Percentiles rank a stretch among this genome's conserved stretches.
Conservation (phyloP, 2,797 vertebrate genomes). For the Thunnus albacares region DNA sequence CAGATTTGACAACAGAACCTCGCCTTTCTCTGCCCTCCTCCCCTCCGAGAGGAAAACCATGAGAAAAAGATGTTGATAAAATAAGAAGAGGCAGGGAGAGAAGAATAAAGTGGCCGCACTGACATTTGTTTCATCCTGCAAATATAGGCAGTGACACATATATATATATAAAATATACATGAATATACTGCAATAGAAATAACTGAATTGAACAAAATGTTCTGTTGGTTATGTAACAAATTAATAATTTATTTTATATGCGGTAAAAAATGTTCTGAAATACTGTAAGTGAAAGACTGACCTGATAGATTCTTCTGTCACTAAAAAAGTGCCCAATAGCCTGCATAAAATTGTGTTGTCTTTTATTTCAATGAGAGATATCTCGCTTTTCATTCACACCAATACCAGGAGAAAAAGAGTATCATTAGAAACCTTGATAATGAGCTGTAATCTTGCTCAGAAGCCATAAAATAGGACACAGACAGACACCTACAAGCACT, state of each 20-base stretch:
- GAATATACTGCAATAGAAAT: constrained; percentile 15
- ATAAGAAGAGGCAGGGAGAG: constrained; percentile 52
- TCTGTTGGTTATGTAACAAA: constrained; percentile 77
- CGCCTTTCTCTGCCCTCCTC: constrained; percentile 78
- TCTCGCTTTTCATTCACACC: background rate
- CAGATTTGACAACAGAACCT: constrained; percentile 84
- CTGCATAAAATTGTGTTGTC: background rate
- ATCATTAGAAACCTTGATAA: background rate
- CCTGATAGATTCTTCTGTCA: background rate
- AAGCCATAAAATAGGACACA: constrained; percentile 24
- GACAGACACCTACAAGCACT: constrained; percentile 25
- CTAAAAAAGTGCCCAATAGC: constrained; percentile 19
- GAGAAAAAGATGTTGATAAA: constrained; percentile 70
- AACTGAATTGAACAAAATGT: constrained; percentile 67
- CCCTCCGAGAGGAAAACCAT: constrained; percentile 69
- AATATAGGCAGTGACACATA: background rate
- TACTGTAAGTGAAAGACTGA: constrained; percentile 41
- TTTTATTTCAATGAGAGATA: constrained; percentile 2
- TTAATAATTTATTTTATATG: constrained; percentile 80
- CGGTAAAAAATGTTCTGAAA: constrained; percentile 58
- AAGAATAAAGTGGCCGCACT: constrained; percentile 37
- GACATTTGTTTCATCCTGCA: constrained; percentile 39
- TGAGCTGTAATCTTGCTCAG: constrained; percentile 25
- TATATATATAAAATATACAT: no score
- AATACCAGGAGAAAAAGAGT: constrained; percentile 13